Conservation (phyloP, 2,113 vertebrate species). For the Gorsachius goisagi region DNA sequence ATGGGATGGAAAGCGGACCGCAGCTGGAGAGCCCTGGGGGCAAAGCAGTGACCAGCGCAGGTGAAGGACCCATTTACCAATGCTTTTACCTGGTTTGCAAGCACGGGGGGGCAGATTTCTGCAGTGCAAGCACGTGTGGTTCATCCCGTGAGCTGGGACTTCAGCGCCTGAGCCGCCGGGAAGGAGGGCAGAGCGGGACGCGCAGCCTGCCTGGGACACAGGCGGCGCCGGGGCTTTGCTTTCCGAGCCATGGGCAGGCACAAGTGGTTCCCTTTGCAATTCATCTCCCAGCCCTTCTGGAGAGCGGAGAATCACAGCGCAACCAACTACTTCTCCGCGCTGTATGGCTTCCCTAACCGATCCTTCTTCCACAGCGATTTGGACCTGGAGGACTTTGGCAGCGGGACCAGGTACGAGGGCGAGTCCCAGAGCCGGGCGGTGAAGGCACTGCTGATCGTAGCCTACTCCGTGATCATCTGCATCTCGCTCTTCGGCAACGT, state of each 20-base stretch:
- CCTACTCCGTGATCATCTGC: constrained; percentile 78
- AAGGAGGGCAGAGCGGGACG: background rate
- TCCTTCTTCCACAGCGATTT: constrained; percentile 64
- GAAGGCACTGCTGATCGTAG: constrained; percentile 69
- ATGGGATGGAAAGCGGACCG: background rate
- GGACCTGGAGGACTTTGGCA: constrained; percentile 67
- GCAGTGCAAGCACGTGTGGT: background rate
- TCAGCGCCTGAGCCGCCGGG: background rate
- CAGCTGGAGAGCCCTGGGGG: background rate
- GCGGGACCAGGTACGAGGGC: constrained; percentile 24
- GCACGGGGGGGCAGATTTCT: background rate
- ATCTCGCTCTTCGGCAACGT: constrained; percentile 79
- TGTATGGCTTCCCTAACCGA: constrained; percentile 53
- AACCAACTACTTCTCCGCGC: constrained; percentile 33
- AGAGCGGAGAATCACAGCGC: background rate
- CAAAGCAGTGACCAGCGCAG: background rate
- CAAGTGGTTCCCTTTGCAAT: constrained; percentile 55
- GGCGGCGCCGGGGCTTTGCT: background rate
- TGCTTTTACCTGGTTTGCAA: background rate
- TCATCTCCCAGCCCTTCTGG: constrained; percentile 51
- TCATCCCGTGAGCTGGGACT: background rate
- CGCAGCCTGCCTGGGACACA: background rate
- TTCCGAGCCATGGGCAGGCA: constrained; percentile 39
- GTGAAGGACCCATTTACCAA: background rate
- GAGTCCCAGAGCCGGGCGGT: constrained; percentile 70